Conservation (phyloP, 1,140 invertebrate genomes). For the Drosophila baimaii region DNA sequence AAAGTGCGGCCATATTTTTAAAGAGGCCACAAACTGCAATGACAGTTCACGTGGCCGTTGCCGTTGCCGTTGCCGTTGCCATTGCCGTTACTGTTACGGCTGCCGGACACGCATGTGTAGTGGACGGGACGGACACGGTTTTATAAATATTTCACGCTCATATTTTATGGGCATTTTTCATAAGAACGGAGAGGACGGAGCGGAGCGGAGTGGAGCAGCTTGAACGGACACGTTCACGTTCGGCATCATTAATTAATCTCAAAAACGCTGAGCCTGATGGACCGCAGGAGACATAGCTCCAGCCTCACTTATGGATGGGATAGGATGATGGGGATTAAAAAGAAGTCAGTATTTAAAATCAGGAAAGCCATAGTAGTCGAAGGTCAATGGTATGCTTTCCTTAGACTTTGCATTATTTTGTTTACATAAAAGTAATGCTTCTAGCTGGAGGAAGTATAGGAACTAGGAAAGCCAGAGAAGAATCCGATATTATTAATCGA, state of each 20-base stretch:
- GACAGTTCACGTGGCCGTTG: slow-evolving; percentile 46
- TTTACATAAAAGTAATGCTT: too few species aligned
- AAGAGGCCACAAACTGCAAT: slow-evolving; percentile 60
- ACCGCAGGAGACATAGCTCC: slow-evolving; percentile 5
- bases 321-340: not conserved
- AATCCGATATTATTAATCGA: too few species aligned
- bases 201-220: too few species aligned
- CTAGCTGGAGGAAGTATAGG: too few species aligned
- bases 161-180: slow-evolving; percentile 65
- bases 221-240: slow-evolving; percentile 18
- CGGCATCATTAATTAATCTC: slow-evolving; percentile 61
- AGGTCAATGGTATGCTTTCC: too few species aligned
- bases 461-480: too few species aligned
- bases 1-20: slow-evolving; percentile 56
- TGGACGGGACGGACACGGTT: slow-evolving; percentile 24
- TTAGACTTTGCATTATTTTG: too few species aligned
- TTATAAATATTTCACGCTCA: slow-evolving; percentile 59
- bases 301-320: too few species aligned
- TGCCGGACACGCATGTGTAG: slow-evolving; percentile 36
- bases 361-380: not conserved
- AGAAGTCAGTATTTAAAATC: too few species aligned
- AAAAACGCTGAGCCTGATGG: slow-evolving; percentile 51
- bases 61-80: not conserved
- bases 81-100: not conserved
- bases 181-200: slow-evolving; percentile 11